Evolutionary conservation across 2,113 vertebrate species (phyloP), one percentile per base, ranked within the genome.

Genomic region (Ibidorhyncha struthersii): DNA sequence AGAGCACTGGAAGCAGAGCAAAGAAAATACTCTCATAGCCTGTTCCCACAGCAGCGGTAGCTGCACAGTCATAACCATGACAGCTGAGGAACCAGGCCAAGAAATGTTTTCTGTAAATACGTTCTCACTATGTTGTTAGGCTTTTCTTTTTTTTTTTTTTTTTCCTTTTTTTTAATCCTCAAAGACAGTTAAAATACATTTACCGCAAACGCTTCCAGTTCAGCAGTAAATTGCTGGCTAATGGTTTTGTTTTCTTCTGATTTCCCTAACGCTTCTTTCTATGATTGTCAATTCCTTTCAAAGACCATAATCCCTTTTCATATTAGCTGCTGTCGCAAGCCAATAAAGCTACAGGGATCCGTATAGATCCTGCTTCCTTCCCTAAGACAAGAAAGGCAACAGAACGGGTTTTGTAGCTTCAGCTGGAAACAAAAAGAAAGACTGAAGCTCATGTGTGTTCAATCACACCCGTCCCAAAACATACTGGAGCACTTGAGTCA

Each of bases 61-160:
- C 83, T 80, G 77, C 89, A 93, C 82, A 94, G 89, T 95, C 86
- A 95, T 59, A 95, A 89, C 77, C 83, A 77, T 85, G 92, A 96
- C 89, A 96, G 94, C 89, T 94, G 89, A 95, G 96, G 91, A 96
- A 91, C 22, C 73, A 89, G 70, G 91, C 95, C 94, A 96, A 95
- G 78, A 96, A 95, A 87, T 91, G 94, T 95, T 97, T 96, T 83
- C 86, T 95, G 89, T 93, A 97, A 97, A 96, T 94, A 96, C 36
- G 49, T 85, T 96, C 91, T 92, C 86, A 80, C 91, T 89, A 43
- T 23, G 59, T 36, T 69, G 82, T 74, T 90, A 94, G 82, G 88
- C 52, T 18, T 58, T 41, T 82, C 43, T 72, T 65, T 76, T 19
- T 6, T 12, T 3, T 13, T 55, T 66, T 40, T 40, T 40, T 40